A percentile compares a stretch with the other conserved stretches of the same genome.
Evolutionary conservation across 1,140 invertebrate species (phyloP).

Genomic region (Drosophila asahinai): DNA sequence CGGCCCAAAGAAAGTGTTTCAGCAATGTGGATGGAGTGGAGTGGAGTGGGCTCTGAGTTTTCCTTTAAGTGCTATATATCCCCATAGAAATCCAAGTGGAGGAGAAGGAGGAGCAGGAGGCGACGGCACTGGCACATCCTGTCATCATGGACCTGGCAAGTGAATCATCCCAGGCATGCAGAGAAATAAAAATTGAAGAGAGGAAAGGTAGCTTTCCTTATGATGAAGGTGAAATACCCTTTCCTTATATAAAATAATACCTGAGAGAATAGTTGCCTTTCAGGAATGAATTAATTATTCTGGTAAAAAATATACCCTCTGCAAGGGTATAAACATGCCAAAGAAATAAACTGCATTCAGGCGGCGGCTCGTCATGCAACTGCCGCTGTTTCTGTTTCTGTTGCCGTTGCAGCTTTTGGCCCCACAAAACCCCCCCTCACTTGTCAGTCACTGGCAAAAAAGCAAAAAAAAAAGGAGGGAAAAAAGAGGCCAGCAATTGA

Average conservation of each 20-base stretch:
- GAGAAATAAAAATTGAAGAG: slow-evolving; percentile 14
- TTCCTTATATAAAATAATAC: no score
- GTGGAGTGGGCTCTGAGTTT: slow-evolving; percentile 14
- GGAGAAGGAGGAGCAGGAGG: slow-evolving; percentile 32
- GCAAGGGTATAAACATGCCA: slow-evolving; percentile 9
- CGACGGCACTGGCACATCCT: slow-evolving; percentile 75
- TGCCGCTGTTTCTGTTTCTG: slow-evolving; percentile 62
- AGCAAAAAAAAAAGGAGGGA: slow-evolving; percentile 12
- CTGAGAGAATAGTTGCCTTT: no score
- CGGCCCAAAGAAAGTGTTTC: slow-evolving; percentile 13
- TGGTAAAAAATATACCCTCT: neutral
- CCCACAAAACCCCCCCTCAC: slow-evolving; percentile 22
- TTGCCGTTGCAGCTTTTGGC: slow-evolving; percentile 12
- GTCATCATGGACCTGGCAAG: slow-evolving; percentile 61
- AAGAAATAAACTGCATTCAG: slow-evolving; percentile 67
- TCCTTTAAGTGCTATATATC: slow-evolving; percentile 54
- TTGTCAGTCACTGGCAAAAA: slow-evolving; percentile 59
- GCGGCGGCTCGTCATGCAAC: slow-evolving; percentile 74
- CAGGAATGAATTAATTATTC: no score
- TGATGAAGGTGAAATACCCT: neutral
- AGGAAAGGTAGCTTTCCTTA: fast-evolving
- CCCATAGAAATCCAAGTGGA: slow-evolving; percentile 55
- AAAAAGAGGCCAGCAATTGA: slow-evolving; percentile 68
- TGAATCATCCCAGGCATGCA: slow-evolving; percentile 77
- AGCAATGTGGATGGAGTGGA: neutral